Evolutionary conservation across 1,140 invertebrate genomes (phyloP).

Genomic region (Gonioctena quinquepunctata): DNA sequence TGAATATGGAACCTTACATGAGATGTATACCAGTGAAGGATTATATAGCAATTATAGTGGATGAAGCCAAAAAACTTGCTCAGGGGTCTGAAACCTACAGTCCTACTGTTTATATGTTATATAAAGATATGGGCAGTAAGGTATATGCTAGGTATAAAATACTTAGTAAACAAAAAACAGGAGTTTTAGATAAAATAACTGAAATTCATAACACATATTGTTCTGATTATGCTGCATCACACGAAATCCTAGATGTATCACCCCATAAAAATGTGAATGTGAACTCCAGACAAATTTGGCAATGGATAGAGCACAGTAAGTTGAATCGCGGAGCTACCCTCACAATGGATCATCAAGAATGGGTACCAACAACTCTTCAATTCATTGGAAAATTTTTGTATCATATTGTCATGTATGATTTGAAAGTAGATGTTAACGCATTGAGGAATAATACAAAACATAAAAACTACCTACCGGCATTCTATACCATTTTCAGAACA

Average conservation of each 20-base stretch:
- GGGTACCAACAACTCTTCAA: slow-evolving; percentile 63
- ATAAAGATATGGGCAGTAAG: slow-evolving; percentile 70
- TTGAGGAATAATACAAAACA: slow-evolving; percentile 61
- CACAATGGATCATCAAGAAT: slow-evolving; percentile 61
- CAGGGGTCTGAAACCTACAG: slow-evolving; percentile 81
- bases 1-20: slow-evolving; percentile 77
- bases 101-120: slow-evolving; percentile 66
- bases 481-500: slow-evolving; percentile 79
- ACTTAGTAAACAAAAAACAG: slow-evolving; percentile 66
- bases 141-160: slow-evolving; percentile 69
- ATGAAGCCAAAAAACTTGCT: slow-evolving; percentile 59
- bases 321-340: slow-evolving; percentile 64
- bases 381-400: slow-evolving; percentile 83
- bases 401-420: slow-evolving; percentile 82
- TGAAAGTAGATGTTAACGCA: slow-evolving; percentile 78
- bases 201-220: slow-evolving; percentile 47
- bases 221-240: slow-evolving; percentile 35
- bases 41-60: slow-evolving; percentile 47
- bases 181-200: slow-evolving; percentile 69
- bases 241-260: slow-evolving; percentile 49
- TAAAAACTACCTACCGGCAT: slow-evolving; percentile 69
- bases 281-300: slow-evolving; percentile 77
- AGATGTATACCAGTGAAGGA: slow-evolving; percentile 47
- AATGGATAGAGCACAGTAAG: slow-evolving; percentile 63
- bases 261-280: slow-evolving; percentile 50